Percentiles rank a stretch among this genome's conserved stretches.
Conservation (phyloP, 2,888 invertebrate species). For the Sesia apiformis region DNA sequence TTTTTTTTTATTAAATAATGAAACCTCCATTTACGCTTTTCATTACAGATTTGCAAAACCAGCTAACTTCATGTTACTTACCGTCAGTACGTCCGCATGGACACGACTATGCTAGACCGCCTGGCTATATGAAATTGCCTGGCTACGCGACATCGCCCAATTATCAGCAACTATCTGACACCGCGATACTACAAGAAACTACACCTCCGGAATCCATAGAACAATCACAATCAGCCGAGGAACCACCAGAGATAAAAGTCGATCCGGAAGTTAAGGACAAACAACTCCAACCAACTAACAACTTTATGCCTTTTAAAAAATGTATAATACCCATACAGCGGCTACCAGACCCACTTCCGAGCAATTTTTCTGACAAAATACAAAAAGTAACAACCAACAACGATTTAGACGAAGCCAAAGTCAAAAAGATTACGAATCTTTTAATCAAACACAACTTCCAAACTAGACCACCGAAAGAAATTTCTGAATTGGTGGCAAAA, state of each 20-base stretch:
- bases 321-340: constrained; percentile 6
- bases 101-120: background rate
- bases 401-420: constrained; percentile 16
- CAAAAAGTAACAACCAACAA: background rate
- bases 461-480: constrained; percentile 13
- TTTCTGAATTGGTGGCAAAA: constrained; percentile 20
- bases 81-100: background rate
- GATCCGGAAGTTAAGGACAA: background rate
- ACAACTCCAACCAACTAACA: background rate
- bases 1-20: no score
- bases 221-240: no score
- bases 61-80: background rate
- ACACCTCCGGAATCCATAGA: no score
- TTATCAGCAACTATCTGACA: background rate
- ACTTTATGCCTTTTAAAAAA: background rate
- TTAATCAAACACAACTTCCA: constrained; percentile 32
- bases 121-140: no score
- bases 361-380: background rate
- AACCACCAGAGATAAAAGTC: background rate
- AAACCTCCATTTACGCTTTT: background rate
- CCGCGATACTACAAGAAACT: background rate
- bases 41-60: background rate
- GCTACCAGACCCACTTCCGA: background rate
- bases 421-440: constrained; percentile 31
- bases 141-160: background rate